phyloP scores from a whole-genome alignment of 2,888 invertebrate genomes.

The Coelopa pilipes region DNA sequence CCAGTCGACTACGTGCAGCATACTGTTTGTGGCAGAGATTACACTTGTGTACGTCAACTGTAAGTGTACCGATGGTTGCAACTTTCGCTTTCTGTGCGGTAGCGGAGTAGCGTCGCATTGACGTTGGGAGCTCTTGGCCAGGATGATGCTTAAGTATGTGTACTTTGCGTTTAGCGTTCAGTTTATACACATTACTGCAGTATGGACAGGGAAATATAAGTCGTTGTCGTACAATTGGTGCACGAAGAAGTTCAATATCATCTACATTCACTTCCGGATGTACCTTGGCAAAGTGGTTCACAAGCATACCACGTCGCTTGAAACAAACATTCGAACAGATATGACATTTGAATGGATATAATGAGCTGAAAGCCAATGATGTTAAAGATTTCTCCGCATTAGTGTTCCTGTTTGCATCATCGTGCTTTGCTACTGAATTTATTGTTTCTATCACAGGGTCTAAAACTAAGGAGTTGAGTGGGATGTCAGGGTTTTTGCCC shows the following conservation, averaged over 20 bases:
- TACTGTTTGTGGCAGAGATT: constrained; percentile 89
- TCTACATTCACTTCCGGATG: constrained; percentile 75
- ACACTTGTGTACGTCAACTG: constrained; percentile 77
- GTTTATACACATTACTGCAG: constrained; percentile 86
- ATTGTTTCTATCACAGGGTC: neutral
- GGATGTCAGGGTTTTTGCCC: neutral
- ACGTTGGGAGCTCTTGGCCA: constrained; percentile 70
- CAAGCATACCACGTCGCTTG: constrained; percentile 85
- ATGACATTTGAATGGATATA: constrained; percentile 69
- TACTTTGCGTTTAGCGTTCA: constrained; percentile 84
- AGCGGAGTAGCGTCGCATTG: constrained; percentile 51
- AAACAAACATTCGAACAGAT: constrained; percentile 75
- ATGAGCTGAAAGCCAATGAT: neutral
- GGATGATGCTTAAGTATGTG: constrained; percentile 88
- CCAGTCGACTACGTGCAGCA: constrained; percentile 79
- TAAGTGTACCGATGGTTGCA: constrained; percentile 77
- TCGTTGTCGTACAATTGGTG: constrained; percentile 81
- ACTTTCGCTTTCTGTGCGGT: neutral
- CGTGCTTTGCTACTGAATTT: too few relatives aligned
- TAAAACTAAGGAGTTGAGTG: neutral
- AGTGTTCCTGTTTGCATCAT: constrained; percentile 3
- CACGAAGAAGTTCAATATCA: constrained; percentile 78
- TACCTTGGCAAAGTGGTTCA: constrained; percentile 85
- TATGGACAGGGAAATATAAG: constrained; percentile 86
- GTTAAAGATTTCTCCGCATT: neutral